Base-by-base conservation (phyloP, 2,888 invertebrate species). In the Cremastobaeus sp. region DNA sequence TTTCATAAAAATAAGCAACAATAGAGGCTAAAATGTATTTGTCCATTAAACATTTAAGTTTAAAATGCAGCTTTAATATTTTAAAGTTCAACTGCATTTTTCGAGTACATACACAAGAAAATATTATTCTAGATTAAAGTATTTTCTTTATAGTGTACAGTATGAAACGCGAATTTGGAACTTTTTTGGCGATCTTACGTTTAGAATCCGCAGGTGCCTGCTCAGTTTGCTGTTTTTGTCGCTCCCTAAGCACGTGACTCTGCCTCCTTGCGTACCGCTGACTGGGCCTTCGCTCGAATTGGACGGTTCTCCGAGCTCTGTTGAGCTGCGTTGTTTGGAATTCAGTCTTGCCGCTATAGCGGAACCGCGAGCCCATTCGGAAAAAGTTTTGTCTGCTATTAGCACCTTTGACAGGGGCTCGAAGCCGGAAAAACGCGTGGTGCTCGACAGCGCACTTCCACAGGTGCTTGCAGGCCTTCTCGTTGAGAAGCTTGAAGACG, bases 381-480 rank as follows among this genome's bases (percentile, higher is more conserved):
- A 99, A 97, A 90, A 99, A 98, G 89, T 96, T 97, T 87, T 97
- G 98, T 15, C 96, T 91, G 0, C 95, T 95, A 20, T 94, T 94
- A 1, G 95, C 95, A 1, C 95, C 94, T 87, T 96, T 96, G 0
- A 95, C 94, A 0, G 96, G 95, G 28, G 95, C 95, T 77, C 96
- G 92, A 57, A 99, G 90, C 76, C 99, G 92, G 91, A 99, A 99
- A 90, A 99, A 99, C 0, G 98, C 96, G 89, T 99, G 99, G 89
- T 99, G 98, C 88, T 99, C 99, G 0, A 99, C 96, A 18, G 99
- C 99, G 90, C 99, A 99, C 89, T 99, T 99, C 99, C 99, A 99
- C 77, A 99, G 90, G 89, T 99, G 99, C 88, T 99, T 99, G 88
- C 98, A 98, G 0, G 99, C 98, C 88, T 98, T 98, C 87, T 98